Base-by-base conservation (phyloP, 2,888 invertebrate species). In the Meiosimyza platycephala region DNA sequence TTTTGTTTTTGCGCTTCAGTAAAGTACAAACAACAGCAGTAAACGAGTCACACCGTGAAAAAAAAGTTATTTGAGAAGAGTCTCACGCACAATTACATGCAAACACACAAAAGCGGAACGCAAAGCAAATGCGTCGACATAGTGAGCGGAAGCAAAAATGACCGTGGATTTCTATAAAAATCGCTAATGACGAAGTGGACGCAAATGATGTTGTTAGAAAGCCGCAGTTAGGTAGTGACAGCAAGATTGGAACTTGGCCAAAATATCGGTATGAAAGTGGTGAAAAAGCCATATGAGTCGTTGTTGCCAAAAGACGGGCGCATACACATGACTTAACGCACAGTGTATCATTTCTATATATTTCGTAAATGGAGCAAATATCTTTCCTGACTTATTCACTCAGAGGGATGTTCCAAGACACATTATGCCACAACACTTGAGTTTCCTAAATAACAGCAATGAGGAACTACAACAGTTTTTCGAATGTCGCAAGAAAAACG, bases 151-250 rank as follows among this genome's bases (percentile, higher is more conserved):
- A 63, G 47, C 63, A 47, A 40, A 63, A 63, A 48, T 47, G 48
- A 22, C 47, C 63, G 48, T 63, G 63, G 63, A 40, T 63, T 63
- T 63, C 47, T 40, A 47, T n/a, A 63, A 63, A 63, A 40, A 63
- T 11, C 40, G 12, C 11, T n/a, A 3, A 55, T 11, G 55, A n/a
- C 18, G 40, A 9, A 9, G 40, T 40, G 40, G 7, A 55, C 18
- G 55, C 16, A 18, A 54, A 3, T 13, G 54, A 54, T 13, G 12
- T 1, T 22, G 55, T 6, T n/a, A 22, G n/a, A 28, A 6, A 13
- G 57, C 5, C 12, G 28, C 12, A 12, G 16, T 13, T 4, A 28
- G n/a, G 55, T 57, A 15, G 28, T 57, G 28, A 5, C 4, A 9
- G 22, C 55, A 55, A 22, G 22, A 4, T 16, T 18, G 18, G 22